These are phyloP conservation scores for Potamilus streckersoni DNA, from an alignment of 1,140 invertebrate genomes.

Conservation along the genomic window DNA sequence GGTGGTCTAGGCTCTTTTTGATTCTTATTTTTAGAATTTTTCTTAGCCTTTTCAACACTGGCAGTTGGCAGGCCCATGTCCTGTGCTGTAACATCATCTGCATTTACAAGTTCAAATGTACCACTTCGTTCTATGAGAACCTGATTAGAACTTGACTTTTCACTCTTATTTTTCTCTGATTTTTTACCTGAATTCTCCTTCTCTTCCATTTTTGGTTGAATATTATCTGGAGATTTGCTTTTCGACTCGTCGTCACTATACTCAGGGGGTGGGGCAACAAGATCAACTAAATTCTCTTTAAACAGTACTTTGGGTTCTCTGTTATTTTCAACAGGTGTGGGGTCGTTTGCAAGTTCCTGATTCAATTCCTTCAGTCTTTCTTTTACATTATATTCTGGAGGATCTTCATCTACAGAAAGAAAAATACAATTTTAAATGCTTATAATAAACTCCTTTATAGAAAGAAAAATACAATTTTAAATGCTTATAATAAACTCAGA, in stretches of 20 bases:
- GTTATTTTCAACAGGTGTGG: constrained; percentile 47
- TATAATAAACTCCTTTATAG: constrained; percentile 36
- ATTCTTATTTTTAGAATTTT: constrained; percentile 22
- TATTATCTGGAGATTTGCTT: constrained; percentile 17
- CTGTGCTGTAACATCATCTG: constrained; percentile 53
- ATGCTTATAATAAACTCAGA: not conserved
- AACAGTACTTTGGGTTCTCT: constrained; percentile 55
- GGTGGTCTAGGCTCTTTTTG: constrained; percentile 42
- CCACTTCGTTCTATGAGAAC: constrained; percentile 63
- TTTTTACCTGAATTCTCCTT: constrained; percentile 11
- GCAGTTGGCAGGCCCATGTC: constrained; percentile 28
- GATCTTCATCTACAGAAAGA: constrained; percentile 54
- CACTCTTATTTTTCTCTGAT: constrained; percentile 24
- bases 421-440: not conserved
- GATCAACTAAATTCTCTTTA: constrained; percentile 59
- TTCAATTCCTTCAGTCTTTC: constrained; percentile 59
- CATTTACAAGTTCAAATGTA: constrained; percentile 58
- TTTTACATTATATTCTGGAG: constrained; percentile 62
- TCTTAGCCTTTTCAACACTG: constrained; percentile 28
- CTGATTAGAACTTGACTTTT: constrained; percentile 33
- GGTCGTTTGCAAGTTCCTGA: constrained; percentile 61
- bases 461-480: not conserved
- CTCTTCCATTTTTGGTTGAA: not conserved
- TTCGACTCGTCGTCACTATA: constrained; percentile 50
- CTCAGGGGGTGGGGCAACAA: constrained; percentile 57